phyloP scores from a whole-genome alignment of 1,140 invertebrate genomes.

The Triops cancriformis region DNA sequence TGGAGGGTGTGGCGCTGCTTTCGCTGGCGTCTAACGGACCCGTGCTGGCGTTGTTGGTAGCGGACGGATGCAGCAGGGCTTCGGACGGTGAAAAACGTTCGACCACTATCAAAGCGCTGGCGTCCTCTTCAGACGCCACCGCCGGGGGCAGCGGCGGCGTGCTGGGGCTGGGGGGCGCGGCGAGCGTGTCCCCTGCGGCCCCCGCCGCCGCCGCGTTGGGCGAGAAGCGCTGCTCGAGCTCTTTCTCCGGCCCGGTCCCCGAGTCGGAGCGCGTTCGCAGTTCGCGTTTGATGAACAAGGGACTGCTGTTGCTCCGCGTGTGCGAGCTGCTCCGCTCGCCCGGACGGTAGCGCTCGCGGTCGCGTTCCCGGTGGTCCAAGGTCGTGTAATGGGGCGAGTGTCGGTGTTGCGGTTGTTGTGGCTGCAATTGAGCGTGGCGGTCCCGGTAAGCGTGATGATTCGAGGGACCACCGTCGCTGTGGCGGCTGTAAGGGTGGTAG shows the following conservation, averaged over 20 bases:
- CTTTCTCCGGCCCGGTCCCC: neutral
- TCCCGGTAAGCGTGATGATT: neutral
- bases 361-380: neutral
- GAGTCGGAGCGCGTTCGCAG: neutral
- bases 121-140: neutral
- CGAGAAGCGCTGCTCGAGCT: neutral
- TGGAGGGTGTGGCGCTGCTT: neutral
- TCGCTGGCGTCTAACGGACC: neutral
- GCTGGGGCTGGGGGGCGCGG: neutral
- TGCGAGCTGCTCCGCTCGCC: neutral
- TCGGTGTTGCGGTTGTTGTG: neutral
- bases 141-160: neutral
- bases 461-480: neutral
- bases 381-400: neutral
- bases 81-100: neutral
- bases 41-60: slow-evolving; percentile 8
- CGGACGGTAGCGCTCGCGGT: neutral
- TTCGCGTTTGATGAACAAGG: neutral
- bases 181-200: neutral
- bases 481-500: neutral
- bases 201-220: neutral
- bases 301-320: neutral
- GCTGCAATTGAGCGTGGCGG: neutral
- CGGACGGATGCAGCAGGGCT: neutral
- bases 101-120: neutral